Percentiles rank a stretch among this genome's conserved stretches.
phyloP scores from a whole-genome alignment of 2,797 vertebrate species.

The Rhinichthys osculus region DNA sequence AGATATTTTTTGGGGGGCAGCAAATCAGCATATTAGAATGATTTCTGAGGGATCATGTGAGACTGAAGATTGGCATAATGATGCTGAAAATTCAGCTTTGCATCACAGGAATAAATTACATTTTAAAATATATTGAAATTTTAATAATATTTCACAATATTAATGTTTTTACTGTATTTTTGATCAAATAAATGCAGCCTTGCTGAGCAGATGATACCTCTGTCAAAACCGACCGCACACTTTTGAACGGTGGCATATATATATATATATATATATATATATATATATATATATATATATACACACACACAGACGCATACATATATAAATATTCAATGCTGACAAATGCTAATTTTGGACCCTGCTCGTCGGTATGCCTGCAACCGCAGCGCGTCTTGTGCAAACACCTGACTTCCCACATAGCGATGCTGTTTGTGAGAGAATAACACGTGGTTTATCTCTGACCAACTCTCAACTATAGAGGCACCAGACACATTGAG shows the following conservation, averaged over 20 bases:
- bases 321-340: neutral
- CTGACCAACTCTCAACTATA: conserved; percentile 11
- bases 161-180: neutral
- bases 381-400: neutral
- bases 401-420: conserved; percentile 21
- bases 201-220: neutral
- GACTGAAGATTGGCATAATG: neutral
- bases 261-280: neutral
- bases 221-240: neutral
- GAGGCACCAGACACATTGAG: conserved; percentile 30
- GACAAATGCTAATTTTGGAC: neutral
- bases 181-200: conserved; percentile 18
- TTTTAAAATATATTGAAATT: conserved; percentile 1
- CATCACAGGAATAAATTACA: neutral
- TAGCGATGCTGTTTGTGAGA: neutral
- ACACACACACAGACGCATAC: neutral
- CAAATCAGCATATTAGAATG: conserved; percentile 8
- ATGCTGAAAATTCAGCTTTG: neutral
- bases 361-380: neutral
- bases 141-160: neutral
- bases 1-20: conserved; percentile 3
- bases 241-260: neutral
- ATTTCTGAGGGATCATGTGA: conserved; percentile 8
- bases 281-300: neutral
- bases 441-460: conserved; percentile 1